Evolutionary conservation across 2,797 vertebrate species (phyloP), one percentile per base, ranked within the genome.

Genomic region (Trichosurus vulpecula): DNA sequence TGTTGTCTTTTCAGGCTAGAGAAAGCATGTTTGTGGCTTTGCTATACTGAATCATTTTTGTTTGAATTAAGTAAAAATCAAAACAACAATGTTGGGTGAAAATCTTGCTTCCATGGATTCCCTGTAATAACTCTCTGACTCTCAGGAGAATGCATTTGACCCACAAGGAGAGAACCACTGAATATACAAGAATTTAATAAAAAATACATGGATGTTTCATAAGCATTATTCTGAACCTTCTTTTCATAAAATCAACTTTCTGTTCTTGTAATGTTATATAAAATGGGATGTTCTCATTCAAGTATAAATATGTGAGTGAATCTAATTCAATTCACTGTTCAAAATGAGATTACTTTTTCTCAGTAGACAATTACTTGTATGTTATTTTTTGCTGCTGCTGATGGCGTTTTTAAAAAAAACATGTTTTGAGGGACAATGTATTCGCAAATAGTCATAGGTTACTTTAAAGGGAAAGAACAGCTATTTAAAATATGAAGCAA

Each of bases 311-410:
- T 90, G 35, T 10, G 8, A 25, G 66, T 8, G 16, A 53, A 56
- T 90, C 90, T 4, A 31, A 5, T 41, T 93, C 66, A 8, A 35
- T 93, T 87, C 74, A 27, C 41, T 81, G 74, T 22, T 51, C 41
- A 87, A 87, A 87, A 87, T 87, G 22, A 87, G 74, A 6, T 95
- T 91, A 9, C 51, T 51, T 91, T 95, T 97, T 94, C 8, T 47
- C 22, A n/a, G 41, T 81, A 92, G 41, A 90, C 74, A 81, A 87
- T 87, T 51, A 25, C 74, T 87, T 51, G 3, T 27, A 87, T 51
- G 74, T 47, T 87, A 4, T 81, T 47, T 74, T 81, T 81, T 51
- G 25, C 10, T 51, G 9, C 41, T 87, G 22, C 74, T 51, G 8
- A 87, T 47, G 41, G n/a, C 47, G 8, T 47, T 81, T 47, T 41